These are phyloP conservation scores for Nymphalis c-album DNA, from an alignment of 2,888 invertebrate genomes.

Conservation along the genomic window DNA sequence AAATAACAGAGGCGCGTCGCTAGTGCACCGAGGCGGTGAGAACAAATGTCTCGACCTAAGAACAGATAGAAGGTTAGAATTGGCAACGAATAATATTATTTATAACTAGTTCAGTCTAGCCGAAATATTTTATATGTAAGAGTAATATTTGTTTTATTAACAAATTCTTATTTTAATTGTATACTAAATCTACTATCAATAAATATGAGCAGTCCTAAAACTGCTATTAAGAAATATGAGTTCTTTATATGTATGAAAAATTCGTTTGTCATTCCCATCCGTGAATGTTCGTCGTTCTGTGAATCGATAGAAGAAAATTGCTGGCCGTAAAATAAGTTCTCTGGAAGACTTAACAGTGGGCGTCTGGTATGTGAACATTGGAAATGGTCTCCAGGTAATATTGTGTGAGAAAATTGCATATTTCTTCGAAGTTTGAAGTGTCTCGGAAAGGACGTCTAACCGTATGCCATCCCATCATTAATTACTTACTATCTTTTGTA, in stretches of 20 bases:
- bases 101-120: too few relatives aligned
- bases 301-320: constrained; percentile 35
- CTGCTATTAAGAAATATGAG: too few relatives aligned
- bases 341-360: constrained; percentile 28
- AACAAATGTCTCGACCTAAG: constrained; percentile 30
- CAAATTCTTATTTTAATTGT: too few relatives aligned
- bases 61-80: not conserved
- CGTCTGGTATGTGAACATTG: constrained; percentile 29
- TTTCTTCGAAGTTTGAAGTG: constrained; percentile 3
- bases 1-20: constrained; percentile 36
- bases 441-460: too few relatives aligned
- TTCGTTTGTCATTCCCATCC: not conserved
- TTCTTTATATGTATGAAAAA: too few relatives aligned
- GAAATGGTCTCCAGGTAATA: constrained; percentile 24
- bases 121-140: too few relatives aligned
- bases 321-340: constrained; percentile 36
- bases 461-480: too few relatives aligned
- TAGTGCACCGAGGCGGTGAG: constrained; percentile 35
- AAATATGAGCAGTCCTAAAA: too few relatives aligned
- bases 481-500: too few relatives aligned
- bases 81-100: not conserved
- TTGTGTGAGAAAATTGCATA: constrained; percentile 18
- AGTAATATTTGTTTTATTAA: too few relatives aligned
- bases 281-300: not conserved
- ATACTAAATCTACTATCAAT: too few relatives aligned